Evolutionary conservation across 2,113 vertebrate genomes (phyloP), one percentile per base, ranked within the genome.

Genomic region (Hiodon alosoides): DNA sequence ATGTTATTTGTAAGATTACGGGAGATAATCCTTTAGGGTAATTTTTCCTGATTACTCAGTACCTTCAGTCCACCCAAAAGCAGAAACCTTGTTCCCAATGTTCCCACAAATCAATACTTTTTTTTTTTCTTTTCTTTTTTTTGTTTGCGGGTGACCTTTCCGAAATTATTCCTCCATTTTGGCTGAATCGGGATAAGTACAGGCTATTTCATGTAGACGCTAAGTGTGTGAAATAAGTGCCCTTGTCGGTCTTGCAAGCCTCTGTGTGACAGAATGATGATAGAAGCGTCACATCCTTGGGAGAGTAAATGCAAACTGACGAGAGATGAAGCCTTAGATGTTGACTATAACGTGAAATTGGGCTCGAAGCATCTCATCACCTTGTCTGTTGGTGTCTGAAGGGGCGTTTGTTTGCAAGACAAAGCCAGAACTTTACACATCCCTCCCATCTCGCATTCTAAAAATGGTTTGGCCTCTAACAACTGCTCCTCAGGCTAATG

Each of bases 331-430:
- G 93, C 95, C 96, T 96, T 95, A 95, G 94, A 96, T 95, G 95
- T 94, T 93, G 95, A 98, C 97, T 98, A 98, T 97, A 98, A 98
- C 98, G 94, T 94, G 91, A 96, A 95, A 98, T 98, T 98, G 97
- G 95, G 94, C 95, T 96, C 94, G 93, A 95, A 98, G 95, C 98
- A 95, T 94, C 96, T 99, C 96, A 99, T 99, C 98, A 99, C 98
- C 96, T 97, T 99, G 96, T 99, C 97, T 98, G 95, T 94, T 96
- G 95, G 96, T 95, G 96, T 97, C 93, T 95, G 94, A 94, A 94
- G 94, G 94, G 94, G 94, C 94, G 93, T 94, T 94, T 90, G 93
- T 95, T 93, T 93, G 85, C 86, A 84, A 94, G 92, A 93, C 93
- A 93, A 95, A 95, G 97, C 93, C 94, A 94, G 94, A 91, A 93